A percentile compares a stretch with the other conserved stretches of the same genome.
Conservation (phyloP, 2,113 vertebrate species). For the Leiothrix lutea region DNA sequence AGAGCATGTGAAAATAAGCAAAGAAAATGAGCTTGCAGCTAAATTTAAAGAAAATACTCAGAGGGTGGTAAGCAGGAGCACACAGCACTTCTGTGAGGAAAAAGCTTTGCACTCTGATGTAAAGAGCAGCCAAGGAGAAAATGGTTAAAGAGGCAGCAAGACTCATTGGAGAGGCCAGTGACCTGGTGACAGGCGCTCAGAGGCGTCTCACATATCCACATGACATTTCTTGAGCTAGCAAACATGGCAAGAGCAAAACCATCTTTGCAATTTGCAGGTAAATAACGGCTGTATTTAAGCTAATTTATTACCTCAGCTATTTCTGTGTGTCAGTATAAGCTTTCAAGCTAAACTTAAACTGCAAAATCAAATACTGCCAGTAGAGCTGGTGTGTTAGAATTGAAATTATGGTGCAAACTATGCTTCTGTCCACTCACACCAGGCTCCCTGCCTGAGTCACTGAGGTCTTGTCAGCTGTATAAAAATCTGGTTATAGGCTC, state of each 20-base stretch:
- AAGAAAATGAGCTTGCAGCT: neutral
- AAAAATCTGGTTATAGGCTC: neutral
- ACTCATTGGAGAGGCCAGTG: neutral
- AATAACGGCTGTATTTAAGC: neutral
- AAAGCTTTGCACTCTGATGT: neutral
- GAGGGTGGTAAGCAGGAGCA: neutral
- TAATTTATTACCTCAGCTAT: neutral
- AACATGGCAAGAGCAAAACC: neutral
- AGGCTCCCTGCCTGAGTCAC: neutral
- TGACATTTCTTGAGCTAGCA: neutral
- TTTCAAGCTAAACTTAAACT: neutral
- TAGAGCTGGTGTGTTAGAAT: neutral
- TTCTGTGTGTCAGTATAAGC: neutral
- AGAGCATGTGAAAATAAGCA: neutral
- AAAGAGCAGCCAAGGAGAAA: constrained; percentile 43
- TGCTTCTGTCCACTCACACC: neutral
- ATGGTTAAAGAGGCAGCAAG: neutral
- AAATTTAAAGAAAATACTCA: neutral
- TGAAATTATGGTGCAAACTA: neutral
- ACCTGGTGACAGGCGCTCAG: neutral
- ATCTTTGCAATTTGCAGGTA: neutral
- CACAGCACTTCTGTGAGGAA: neutral
- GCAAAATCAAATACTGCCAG: neutral
- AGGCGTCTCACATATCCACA: neutral
- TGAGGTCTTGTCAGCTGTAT: neutral